A percentile compares a stretch with the other conserved stretches of the same genome.
Evolutionary conservation across 2,797 vertebrate species (phyloP).

Genomic region (Hypotaenidia okinawae): DNA sequence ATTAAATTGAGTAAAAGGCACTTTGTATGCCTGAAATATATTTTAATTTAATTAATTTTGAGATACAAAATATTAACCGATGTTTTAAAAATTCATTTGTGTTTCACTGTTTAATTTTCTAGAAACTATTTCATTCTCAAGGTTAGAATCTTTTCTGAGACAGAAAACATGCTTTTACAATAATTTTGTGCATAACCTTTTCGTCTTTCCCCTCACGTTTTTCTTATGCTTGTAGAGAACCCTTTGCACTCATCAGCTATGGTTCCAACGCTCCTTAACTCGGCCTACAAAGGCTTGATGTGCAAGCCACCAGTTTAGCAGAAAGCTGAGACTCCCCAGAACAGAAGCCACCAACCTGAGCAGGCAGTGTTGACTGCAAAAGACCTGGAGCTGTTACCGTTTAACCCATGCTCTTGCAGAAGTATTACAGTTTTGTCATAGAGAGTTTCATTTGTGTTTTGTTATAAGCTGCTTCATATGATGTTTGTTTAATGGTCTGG

Average conservation of each 20-base stretch:
- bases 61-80: constrained; percentile 37
- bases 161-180: neutral
- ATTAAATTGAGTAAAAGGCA: constrained; percentile 68
- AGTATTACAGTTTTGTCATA: neutral
- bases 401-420: neutral
- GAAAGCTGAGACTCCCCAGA: neutral
- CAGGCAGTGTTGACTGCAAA: neutral
- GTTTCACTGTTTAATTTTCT: constrained; percentile 43
- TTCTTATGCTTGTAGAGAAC: neutral
- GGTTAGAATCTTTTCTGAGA: neutral
- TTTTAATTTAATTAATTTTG: constrained; percentile 69
- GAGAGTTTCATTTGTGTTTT: rapidly evolving
- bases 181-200: neutral
- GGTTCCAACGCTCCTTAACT: neutral
- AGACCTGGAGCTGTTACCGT: neutral
- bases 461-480: neutral
- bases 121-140: neutral
- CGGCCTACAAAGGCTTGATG: neutral
- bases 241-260: neutral
- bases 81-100: constrained; percentile 44
- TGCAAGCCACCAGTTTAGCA: neutral
- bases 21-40: constrained; percentile 60
- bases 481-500: neutral
- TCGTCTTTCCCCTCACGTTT: rapidly evolving
- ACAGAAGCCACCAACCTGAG: neutral